Evolutionary conservation across 2,888 invertebrate species (phyloP), one percentile per base, ranked within the genome.

Genomic region (Eubasilissa splendida): DNA sequence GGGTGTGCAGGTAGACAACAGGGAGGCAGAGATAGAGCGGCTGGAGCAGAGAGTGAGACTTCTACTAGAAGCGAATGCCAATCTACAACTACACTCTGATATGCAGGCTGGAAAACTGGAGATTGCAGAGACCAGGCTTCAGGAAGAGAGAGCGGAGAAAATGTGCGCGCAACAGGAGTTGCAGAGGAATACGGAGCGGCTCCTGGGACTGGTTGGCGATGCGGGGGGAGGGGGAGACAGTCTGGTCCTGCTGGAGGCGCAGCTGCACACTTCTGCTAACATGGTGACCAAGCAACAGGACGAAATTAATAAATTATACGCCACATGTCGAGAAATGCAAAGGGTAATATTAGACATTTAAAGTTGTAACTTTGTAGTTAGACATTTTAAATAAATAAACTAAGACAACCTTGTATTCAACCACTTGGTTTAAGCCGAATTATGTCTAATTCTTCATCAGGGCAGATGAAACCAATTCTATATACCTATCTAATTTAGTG

Each of bases 91-190:
- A 65, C 92, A 90, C 78, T 85, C 88, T 80, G 86, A 87, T 75
- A 85, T 85, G 73, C 88, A 89, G 84, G 85, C 86, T 65, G 86
- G 87, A 75, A 86, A 93, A 82, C 86, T 94, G 33, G 86, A 87
- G 78, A 91, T 91, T 83, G 89, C 92, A 71, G 93, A 94, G 85
- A 87, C 91, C 70, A 91, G 92, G 84, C 87, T 95, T 84, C 92
- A 92, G 59, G 93, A 93, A 12, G 96, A 96, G 85, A 90, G 93
- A 3, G 91, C 93, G 10, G 95, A 95, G 80, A 93, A 96, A 77
- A 91, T 93, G n/a, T 93, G 94, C 4, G 93, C 95, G 80, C 92
- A 94, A 85, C 92, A 93, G 14, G 95, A 96, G 87, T 88, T 96
- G 68, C 93, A 95, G 85, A 90, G 92, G 83, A 96, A 96, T 87